phyloP scores from a whole-genome alignment of 2,888 invertebrate genomes.

The Tetrapedia diversipes region DNA sequence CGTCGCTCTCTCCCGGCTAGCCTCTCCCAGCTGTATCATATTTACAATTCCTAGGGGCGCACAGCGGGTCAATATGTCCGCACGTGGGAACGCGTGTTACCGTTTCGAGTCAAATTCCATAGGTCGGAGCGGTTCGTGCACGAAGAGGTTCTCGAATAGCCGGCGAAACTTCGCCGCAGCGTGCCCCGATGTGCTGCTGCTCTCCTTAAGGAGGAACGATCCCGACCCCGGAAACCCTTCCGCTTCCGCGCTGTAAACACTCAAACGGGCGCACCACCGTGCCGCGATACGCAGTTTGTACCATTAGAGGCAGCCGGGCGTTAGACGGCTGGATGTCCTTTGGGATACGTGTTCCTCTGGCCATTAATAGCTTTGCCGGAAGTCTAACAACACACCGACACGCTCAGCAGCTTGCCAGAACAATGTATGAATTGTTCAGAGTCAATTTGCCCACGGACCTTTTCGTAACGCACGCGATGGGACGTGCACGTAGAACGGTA shows the following conservation, averaged over 20 bases:
- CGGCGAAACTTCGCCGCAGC: conserved; percentile 7
- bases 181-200: too few species aligned
- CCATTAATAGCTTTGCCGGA: conserved; percentile 17
- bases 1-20: too few species aligned
- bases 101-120: conserved; percentile 11
- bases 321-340: background rate
- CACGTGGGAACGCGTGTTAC: conserved; percentile 5
- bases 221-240: conserved; percentile 9
- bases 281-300: conserved; percentile 22
- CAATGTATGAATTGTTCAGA: conserved; percentile 7
- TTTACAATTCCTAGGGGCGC: conserved; percentile 3
- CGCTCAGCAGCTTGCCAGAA: background rate
- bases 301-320: conserved; percentile 10
- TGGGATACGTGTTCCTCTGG: background rate
- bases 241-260: conserved; percentile 31
- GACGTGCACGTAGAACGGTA: background rate
- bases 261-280: background rate
- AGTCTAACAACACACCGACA: conserved; percentile 1
- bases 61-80: conserved; percentile 7
- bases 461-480: too few species aligned
- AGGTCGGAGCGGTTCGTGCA: background rate
- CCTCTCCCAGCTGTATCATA: too few species aligned
- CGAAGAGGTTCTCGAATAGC: background rate
- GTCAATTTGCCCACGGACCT: conserved; percentile 1
- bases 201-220: background rate